Conservation (phyloP, 2,888 invertebrate species). For the Polyommatus iphigenia region DNA sequence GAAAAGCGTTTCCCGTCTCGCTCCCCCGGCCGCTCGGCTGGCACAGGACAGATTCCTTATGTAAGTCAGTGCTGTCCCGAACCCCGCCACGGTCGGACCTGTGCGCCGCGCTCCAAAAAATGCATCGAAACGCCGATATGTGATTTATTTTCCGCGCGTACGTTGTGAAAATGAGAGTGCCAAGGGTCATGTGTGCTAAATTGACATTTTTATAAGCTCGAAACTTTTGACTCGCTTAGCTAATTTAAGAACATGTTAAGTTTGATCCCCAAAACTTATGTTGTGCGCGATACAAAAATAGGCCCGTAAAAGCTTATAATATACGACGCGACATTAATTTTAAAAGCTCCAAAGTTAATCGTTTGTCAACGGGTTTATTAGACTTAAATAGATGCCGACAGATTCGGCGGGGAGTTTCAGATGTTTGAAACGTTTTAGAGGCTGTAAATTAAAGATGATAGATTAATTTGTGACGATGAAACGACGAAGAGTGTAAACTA, state of each 20-base stretch:
- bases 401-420: conserved; percentile 61
- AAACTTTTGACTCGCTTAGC: conserved; percentile 56
- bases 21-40: conserved; percentile 61
- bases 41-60: conserved; percentile 73
- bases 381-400: conserved; percentile 65
- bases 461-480: conserved; percentile 60
- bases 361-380: conserved; percentile 75
- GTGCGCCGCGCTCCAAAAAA: conserved; percentile 46
- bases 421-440: conserved; percentile 55
- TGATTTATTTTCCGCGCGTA: conserved; percentile 44
- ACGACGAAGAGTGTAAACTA: conserved; percentile 62
- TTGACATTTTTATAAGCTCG: conserved; percentile 33
- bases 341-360: conserved; percentile 60
- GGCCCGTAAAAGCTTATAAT: conserved; percentile 55
- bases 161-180: conserved; percentile 47
- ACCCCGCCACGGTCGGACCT: conserved; percentile 52
- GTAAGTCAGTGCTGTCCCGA: conserved; percentile 72
- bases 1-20: conserved; percentile 61
- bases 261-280: conserved; percentile 61
- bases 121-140: conserved; percentile 56
- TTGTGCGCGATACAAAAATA: conserved; percentile 64
- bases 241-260: conserved; percentile 62
- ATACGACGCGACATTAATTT: conserved; percentile 64
- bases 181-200: conserved; percentile 27
- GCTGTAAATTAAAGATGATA: conserved; percentile 36